These are phyloP conservation scores for Gambusia affinis DNA, from an alignment of 2,113 vertebrate species.

Conservation along the genomic window DNA sequence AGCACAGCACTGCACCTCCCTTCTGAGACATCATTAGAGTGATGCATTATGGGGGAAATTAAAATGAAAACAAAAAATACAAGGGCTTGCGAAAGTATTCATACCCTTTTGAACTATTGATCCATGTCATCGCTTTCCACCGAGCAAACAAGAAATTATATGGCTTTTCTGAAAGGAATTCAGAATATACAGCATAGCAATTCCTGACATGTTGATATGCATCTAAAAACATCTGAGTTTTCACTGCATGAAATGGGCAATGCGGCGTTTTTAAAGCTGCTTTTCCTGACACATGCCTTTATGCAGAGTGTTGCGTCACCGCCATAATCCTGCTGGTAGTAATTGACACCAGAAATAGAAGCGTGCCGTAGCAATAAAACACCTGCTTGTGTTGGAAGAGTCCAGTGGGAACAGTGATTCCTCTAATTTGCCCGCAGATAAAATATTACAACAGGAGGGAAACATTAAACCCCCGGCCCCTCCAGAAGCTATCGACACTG, in stretches of 20 bases:
- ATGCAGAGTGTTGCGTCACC: slow-evolving; percentile 10
- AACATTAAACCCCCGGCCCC: slow-evolving; percentile 43
- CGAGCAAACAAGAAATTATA: background rate
- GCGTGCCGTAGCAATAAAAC: slow-evolving; percentile 55
- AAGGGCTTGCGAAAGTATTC: background rate
- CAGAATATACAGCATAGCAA: background rate
- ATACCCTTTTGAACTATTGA: background rate
- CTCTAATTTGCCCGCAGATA: slow-evolving; percentile 49
- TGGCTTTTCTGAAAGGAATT: background rate
- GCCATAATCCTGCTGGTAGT: slow-evolving; percentile 15
- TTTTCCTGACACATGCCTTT: slow-evolving; percentile 1
- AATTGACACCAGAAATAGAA: slow-evolving; percentile 36
- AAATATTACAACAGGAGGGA: slow-evolving; percentile 61
- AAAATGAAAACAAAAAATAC: slow-evolving; percentile 12
- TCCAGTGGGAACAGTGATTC: slow-evolving; percentile 56
- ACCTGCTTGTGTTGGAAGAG: slow-evolving; percentile 67
- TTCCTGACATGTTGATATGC: background rate
- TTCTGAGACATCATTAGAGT: slow-evolving; percentile 27
- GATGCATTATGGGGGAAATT: slow-evolving; percentile 21
- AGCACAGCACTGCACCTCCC: slow-evolving; percentile 20
- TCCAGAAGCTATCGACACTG: slow-evolving; percentile 45
- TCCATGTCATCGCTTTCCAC: background rate
- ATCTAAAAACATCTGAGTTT: background rate
- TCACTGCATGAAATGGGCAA: background rate
- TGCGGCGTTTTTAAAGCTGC: background rate